Evolutionary conservation across 37 sponge, comb jelly and placozoan species (phyloP), one percentile per base, ranked within the genome.

Genomic region (Aplysina aerophoba): DNA sequence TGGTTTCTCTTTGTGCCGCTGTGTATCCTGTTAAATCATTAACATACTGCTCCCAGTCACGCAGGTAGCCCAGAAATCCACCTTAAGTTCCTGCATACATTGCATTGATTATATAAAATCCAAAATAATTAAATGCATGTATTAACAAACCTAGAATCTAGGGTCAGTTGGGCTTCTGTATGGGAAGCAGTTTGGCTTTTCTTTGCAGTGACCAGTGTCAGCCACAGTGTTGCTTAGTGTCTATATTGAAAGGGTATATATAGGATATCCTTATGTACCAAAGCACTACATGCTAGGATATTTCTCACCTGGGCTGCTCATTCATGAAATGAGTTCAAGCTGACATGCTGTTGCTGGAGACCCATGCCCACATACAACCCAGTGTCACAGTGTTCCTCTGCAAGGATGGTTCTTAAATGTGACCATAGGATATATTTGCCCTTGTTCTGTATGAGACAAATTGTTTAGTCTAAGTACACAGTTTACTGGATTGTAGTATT

Each of bases 61-160:
- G 55, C 54, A 88, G 34, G 69, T 88, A 88, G 54, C 67, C 57
- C 28, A 88, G 41, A 25, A 90, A 85, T 4, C 74, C 90, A n/a
- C 66, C 58, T 84, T 30, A 5, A 88, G 50, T 60, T 67, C 62
- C 85, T 84, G 50, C 35, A 73, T 60, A 27, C 12, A 30, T 17
- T n/a, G n/a, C n/a, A n/a, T n/a, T n/a, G n/a, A n/a, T n/a, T n/a
- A n/a, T n/a, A n/a, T n/a, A n/a, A n/a, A n/a, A n/a, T n/a, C n/a
- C n/a, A n/a, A n/a, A n/a, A n/a, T n/a, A n/a, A n/a, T n/a, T n/a
- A n/a, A n/a, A n/a, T n/a, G n/a, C n/a, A n/a, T n/a, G n/a, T n/a
- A n/a, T n/a, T n/a, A n/a, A n/a, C n/a, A n/a, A 15, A 73, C 74
- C 39, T 73, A 4, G 13, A 73, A 73, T 31, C 74, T 73, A 11